These are phyloP conservation scores for Oncopodura yosiiana DNA, from an alignment of 1,140 invertebrate genomes.

Conservation along the genomic window DNA sequence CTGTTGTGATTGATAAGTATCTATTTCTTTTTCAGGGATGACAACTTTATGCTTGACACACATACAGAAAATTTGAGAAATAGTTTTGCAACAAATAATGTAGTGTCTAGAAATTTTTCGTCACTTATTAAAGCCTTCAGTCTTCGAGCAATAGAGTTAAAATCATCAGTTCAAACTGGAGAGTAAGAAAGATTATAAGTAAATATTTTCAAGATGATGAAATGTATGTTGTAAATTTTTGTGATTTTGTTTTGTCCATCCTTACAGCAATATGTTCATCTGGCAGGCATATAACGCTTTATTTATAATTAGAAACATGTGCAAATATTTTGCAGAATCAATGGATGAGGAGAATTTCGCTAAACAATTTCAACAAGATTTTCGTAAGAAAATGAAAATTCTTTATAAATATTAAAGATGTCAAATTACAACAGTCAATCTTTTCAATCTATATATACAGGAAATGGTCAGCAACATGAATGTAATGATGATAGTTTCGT, in stretches of 20 bases:
- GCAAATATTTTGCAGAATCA: slow-evolving; percentile 79
- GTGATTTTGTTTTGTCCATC: slow-evolving; percentile 22
- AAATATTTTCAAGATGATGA: slow-evolving; percentile 11
- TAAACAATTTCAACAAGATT: slow-evolving; percentile 57
- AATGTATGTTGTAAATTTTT: slow-evolving; percentile 13
- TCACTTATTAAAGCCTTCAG: slow-evolving; percentile 76
- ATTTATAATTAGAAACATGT: slow-evolving; percentile 76
- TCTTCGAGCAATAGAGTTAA: slow-evolving; percentile 62
- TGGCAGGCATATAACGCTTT: slow-evolving; percentile 93
- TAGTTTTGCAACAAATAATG: slow-evolving; percentile 65
- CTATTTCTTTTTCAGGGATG: slow-evolving; percentile 51
- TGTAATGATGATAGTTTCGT: slow-evolving; percentile 44
- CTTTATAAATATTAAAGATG: background rate
- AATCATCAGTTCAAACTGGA: slow-evolving; percentile 70
- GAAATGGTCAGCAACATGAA: background rate
- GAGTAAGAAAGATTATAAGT: slow-evolving; percentile 52
- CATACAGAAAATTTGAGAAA: slow-evolving; percentile 61
- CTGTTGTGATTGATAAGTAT: slow-evolving; percentile 13
- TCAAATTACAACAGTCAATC: background rate
- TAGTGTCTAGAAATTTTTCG: slow-evolving; percentile 73
- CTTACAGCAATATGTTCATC: slow-evolving; percentile 72
- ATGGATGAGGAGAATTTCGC: slow-evolving; percentile 63
- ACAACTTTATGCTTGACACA: slow-evolving; percentile 69
- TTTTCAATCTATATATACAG: background rate
- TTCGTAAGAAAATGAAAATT: slow-evolving; percentile 25